Base-by-base conservation (phyloP, 2,888 invertebrate species). In the Endotricha flammealis region DNA sequence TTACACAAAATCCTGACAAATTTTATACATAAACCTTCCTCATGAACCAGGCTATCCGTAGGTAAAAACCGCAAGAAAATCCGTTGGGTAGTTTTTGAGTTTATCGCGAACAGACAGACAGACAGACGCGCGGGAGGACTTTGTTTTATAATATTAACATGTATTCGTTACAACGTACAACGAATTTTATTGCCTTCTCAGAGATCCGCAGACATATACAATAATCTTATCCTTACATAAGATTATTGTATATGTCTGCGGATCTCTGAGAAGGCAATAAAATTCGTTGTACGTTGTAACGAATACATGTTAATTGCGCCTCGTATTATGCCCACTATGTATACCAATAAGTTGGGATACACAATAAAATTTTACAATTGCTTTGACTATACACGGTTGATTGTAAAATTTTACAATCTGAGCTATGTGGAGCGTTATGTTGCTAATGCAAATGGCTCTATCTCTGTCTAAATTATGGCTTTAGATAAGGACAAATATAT, bases 361-460 rank as follows among this genome's bases (percentile, higher is more conserved):
- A 44, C 35, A 29, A 56, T 59, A 55, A 58, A 57, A 46, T 49
- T 59, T 59, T 56, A 57, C 53, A 55, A 59, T 54, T 52, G 43
- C 45, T n/a, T n/a, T 38, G 38, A 29, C 25, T 37, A 23, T 32
- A 29, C 32, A 44, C 48, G 46, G 44, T 39, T 41, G 58, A 66
- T 70, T 67, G 69, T 72, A 64, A 70, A 69, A 56, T 62, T 72
- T 69, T 68, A 69, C 59, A 67, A 64, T 57, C 50, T 40, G 42
- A 42, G 45, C 40, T 35, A 48, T 25, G 30, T 9, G 9, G 9
- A 24, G 22, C 24, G 31, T 22, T 32, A 16, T 32, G 13, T 9
- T 8, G 25, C 1, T 16, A 12, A 22, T n/a, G 11, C 6, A 8
- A 9, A n/a, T 27, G 11, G 8, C 12, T 11, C 12, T 27, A 2